phyloP scores from a whole-genome alignment of 2,888 invertebrate species.

The Eugnorisma glareosa region DNA sequence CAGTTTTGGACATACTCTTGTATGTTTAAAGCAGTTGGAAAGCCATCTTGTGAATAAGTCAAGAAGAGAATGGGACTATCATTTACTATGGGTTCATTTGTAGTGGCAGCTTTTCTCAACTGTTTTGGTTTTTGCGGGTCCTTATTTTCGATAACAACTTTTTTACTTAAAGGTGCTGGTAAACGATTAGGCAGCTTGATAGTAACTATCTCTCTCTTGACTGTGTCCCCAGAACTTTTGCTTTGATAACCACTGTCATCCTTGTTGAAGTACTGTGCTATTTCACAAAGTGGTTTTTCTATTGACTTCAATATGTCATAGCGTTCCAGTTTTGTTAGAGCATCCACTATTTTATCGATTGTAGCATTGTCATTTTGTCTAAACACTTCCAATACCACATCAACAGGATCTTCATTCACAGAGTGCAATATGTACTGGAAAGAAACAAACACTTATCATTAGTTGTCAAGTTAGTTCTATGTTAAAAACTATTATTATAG shows the following conservation, averaged over 20 bases:
- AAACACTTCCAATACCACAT: conserved; percentile 89
- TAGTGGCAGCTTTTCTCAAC: conserved; percentile 67
- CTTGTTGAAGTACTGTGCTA: conserved; percentile 82
- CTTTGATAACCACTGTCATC: conserved; percentile 88
- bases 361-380: conserved; percentile 89
- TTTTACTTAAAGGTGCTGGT: conserved; percentile 84
- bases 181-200: conserved; percentile 83
- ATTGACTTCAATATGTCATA: conserved; percentile 89
- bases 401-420: conserved; percentile 89
- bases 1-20: conserved; percentile 86
- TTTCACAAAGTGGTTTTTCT: conserved; percentile 81
- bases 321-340: conserved; percentile 86
- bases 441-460: conserved; percentile 65
- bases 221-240: conserved; percentile 72
- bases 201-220: conserved; percentile 81
- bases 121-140: conserved; percentile 77
- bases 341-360: conserved; percentile 88
- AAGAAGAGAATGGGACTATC: conserved; percentile 85
- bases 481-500: background rate
- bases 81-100: conserved; percentile 73
- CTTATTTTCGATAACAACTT: conserved; percentile 74
- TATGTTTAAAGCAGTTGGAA: conserved; percentile 85
- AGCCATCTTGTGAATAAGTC: conserved; percentile 90
- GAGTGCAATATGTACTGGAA: conserved; percentile 89
- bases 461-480: background rate